Conservation (phyloP, 2,113 vertebrate genomes). For the Trogon melanurus region DNA sequence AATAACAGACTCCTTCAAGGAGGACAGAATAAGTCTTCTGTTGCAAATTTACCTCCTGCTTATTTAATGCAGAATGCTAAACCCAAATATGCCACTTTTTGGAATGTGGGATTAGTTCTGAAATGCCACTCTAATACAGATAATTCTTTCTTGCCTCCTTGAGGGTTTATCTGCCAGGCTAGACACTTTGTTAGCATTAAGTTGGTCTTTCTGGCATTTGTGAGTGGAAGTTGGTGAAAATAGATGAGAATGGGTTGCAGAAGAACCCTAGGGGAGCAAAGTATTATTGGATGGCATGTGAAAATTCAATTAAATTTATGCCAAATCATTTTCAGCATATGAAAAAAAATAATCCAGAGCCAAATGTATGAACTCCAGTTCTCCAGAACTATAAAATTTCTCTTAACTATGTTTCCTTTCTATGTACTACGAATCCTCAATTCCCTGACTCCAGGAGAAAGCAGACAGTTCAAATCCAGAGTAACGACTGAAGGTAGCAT, state of each 20-base stretch:
- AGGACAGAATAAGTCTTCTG: slow-evolving; percentile 56
- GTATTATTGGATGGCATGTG: slow-evolving; percentile 50
- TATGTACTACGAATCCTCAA: background rate
- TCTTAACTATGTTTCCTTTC: background rate
- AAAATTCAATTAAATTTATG: slow-evolving; percentile 66
- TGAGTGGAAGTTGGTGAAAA: slow-evolving; percentile 69
- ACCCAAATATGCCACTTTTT: slow-evolving; percentile 68
- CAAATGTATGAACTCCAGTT: background rate
- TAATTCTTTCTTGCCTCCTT: slow-evolving; percentile 66
- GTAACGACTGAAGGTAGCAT: background rate
- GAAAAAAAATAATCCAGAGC: background rate
- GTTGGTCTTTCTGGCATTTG: slow-evolving; percentile 60
- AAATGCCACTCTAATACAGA: slow-evolving; percentile 72
- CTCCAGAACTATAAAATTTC: background rate
- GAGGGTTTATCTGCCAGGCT: slow-evolving; percentile 72
- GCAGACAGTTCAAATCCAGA: background rate
- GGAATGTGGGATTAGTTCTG: slow-evolving; percentile 72
- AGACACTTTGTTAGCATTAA: slow-evolving; percentile 69
- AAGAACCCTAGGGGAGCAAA: slow-evolving; percentile 45
- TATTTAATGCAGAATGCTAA: slow-evolving; percentile 73
- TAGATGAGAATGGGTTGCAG: slow-evolving; percentile 61
- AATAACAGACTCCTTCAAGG: slow-evolving; percentile 60
- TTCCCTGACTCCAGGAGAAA: background rate
- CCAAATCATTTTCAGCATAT: slow-evolving; percentile 6
- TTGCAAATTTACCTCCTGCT: slow-evolving; percentile 71